Base-by-base conservation (phyloP, 2,797 vertebrate species). In the Huso huso region DNA sequence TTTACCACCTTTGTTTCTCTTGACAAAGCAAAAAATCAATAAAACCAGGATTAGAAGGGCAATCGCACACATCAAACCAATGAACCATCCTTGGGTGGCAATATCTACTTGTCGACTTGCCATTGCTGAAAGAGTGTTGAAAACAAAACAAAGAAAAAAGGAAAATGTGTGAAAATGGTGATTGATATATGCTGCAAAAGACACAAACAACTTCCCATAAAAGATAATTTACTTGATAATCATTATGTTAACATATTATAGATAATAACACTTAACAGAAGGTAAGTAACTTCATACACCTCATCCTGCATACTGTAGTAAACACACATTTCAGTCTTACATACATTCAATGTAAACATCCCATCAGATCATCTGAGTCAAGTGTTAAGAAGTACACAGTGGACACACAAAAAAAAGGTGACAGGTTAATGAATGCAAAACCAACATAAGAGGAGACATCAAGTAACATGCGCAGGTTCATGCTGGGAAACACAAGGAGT, bases 1-100 rank as follows among this genome's bases (percentile, higher is more conserved):
- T 88, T 99, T 99, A 53, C 97, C 97, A 80, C 96, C 96, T 69
- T 98, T 98, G 80, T 98, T 99, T 75, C 96, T 94, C 87, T 94
- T 91, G 84, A 99, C 95, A 85, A 99, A 99, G 86, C 96, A 99
- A 87, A 98, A 90, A 63, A 99, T 97, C 80, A 99, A 87, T 69
- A 99, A 91, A 81, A 99, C 91, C 76, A 99, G 89, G 84, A 99
- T 96, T 72, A 99, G 93, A 71, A 99, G 92, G 62, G 95, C 95
- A 5, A 99, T 94, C 74, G 95, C 97, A 73, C 96, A 99, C 97
- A 99, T 99, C 10, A 99, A 92, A 68, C 97, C 95, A 70, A 99
- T 99, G 89, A 99, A 99, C 97, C 97, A 99, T 79, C 96, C 96
- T 85, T 99, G 97, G 65, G 96, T 98, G 51, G 96, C 95, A 68